phyloP scores from a whole-genome alignment of 2,888 invertebrate genomes.

The Operophtera brumata region DNA sequence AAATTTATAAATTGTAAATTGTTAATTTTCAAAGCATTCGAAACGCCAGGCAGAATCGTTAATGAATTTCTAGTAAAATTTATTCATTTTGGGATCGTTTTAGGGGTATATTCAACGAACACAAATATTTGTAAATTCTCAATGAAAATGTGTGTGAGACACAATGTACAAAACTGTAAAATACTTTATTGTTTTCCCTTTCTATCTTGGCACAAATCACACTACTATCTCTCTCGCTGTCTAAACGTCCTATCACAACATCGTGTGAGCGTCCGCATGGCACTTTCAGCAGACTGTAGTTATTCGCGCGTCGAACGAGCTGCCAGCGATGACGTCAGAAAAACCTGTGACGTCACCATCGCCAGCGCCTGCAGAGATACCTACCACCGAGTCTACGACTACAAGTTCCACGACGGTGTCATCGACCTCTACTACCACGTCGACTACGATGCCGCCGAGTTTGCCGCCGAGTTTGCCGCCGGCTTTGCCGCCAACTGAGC shows the following conservation, averaged over 20 bases:
- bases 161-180: background rate
- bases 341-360: constrained; percentile 50
- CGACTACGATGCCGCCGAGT: constrained; percentile 45
- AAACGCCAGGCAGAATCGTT: too few species aligned
- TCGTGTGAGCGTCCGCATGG: constrained; percentile 77
- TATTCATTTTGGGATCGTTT: background rate
- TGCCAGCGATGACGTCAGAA: constrained; percentile 57
- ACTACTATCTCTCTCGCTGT: constrained; percentile 42
- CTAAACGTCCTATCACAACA: constrained; percentile 65
- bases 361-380: constrained; percentile 44
- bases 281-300: constrained; percentile 80
- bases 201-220: constrained; percentile 7
- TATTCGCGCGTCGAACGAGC: constrained; percentile 73
- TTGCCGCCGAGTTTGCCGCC: constrained; percentile 43
- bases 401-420: constrained; percentile 39
- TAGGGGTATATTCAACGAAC: background rate
- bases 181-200: background rate
- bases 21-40: too few species aligned
- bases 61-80: background rate
- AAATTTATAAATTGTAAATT: too few species aligned
- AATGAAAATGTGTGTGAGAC: background rate
- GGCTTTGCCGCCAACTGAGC: constrained; percentile 45
- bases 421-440: constrained; percentile 40
- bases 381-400: constrained; percentile 39
- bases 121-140: background rate